Base-by-base conservation (phyloP, 2,797 vertebrate genomes). In the Aulostomus chinensis region DNA sequence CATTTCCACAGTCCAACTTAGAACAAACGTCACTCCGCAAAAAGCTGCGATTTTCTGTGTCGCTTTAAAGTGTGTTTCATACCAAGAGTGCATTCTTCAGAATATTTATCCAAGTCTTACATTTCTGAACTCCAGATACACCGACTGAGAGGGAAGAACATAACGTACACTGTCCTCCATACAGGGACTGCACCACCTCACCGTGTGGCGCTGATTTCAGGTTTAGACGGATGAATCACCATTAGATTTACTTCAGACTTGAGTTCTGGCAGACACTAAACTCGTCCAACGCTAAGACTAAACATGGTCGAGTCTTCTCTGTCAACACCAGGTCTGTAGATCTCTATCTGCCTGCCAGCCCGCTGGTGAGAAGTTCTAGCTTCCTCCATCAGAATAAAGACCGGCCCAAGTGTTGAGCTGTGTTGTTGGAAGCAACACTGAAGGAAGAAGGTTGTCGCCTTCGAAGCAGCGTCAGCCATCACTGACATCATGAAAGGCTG, bases 1-100 rank as follows among this genome's bases (percentile, higher is more conserved):
- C 31, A 50, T 59, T 68, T 71, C 53, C 38, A 32, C 28, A 9
- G 58, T 52, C 68, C 48, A 59, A 69, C 47, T 38, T n/a, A 33
- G 57, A 80, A 69, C 30, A 60, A 12, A 15, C 4, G 21, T 42
- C 41, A 41, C 60, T 60, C 30, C 35, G 37, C 20, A 51, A 31
- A 68, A 45, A 40, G 25, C 33, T 3, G 5, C 20, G 34, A 21
- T 53, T 63, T 34, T 70, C 48, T 53, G 1, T 7, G 46, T 40
- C 24, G 50, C 16, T 42, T 56, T 21, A n/a, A 65, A 57, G 17
- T 45, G 42, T 32, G 48, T 54, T 52, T 25, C 24, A 25, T 5
- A 25, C 9, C 9, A 6, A 25, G 24, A 25, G 28, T 32, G 20
- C 24, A 33, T 73, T 34, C 32, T 25, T 25, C 24, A 25, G 24